Base-by-base conservation (phyloP, 2,797 vertebrate species). In the Coregonus sp. region DNA sequence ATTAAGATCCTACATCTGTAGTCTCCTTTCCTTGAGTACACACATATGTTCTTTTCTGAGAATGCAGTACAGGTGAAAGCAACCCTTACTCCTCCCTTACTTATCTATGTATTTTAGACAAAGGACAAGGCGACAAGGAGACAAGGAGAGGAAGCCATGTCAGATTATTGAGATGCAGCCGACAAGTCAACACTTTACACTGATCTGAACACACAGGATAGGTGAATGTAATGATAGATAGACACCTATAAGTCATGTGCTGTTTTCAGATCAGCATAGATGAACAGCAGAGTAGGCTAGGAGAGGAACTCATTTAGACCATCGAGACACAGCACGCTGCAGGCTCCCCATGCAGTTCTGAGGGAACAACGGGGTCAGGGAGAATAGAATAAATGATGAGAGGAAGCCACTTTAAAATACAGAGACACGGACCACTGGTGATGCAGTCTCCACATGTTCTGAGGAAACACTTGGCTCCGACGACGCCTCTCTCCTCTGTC, bases 331-430 rank as follows among this genome's bases (percentile, higher is more conserved):
- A 20, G 56, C 56, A 18, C 18, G 4, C 56, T 6, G 56, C 40
- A 47, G 40, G 40, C 40, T 47, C 40, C 40, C 40, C 40, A 11
- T 47, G 40, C 18, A 3, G 18, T 59, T 20, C 56, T 59, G 9
- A 47, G 40, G 40, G 9, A 47, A 47, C 40, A 59, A 18, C 2
- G 6, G 56, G 54, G 5, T 56, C 18, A 56, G 54, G 18, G 11
- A 7, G n/a, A 59, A 5, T 59, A n/a, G 6, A n/a, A 59, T n/a
- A 59, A n/a, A 83, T 83, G 79, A 82, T 85, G 31, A 40, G 40
- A 11, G 84, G 87, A 87, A 81, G 85, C 51, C 4, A 18, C 11
- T 56, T 56, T 5, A 56, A 5, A n/a, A 56, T 56, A 56, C n/a
- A 6, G 7, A n/a, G 56, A n/a, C n/a, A 5, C n/a, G n/a, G n/a